Conservation (phyloP, 1,140 invertebrate genomes). For the Marisa cornuarietis region DNA sequence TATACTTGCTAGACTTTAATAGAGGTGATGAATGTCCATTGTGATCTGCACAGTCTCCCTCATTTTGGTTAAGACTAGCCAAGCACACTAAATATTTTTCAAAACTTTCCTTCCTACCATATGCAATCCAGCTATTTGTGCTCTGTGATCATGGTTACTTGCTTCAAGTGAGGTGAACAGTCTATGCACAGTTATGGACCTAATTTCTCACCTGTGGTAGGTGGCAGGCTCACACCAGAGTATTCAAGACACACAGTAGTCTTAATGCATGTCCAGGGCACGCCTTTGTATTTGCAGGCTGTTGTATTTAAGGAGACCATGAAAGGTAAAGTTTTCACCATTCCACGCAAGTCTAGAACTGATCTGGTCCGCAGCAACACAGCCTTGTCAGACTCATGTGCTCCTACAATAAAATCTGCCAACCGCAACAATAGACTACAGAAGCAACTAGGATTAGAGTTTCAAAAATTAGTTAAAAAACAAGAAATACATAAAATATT, state of each 20-base stretch:
- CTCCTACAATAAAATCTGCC: slow-evolving; percentile 39
- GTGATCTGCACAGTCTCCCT: too few species aligned
- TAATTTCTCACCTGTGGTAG: slow-evolving; percentile 25
- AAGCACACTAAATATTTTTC: too few species aligned
- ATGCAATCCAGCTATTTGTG: too few species aligned
- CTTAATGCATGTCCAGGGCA: slow-evolving; percentile 26
- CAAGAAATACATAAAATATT: too few species aligned
- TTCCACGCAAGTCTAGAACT: slow-evolving; percentile 31
- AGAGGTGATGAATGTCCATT: too few species aligned
- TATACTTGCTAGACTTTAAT: too few species aligned
- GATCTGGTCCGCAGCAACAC: slow-evolving; percentile 34
- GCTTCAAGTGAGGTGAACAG: neutral
- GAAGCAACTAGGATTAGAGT: too few species aligned
- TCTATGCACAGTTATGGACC: neutral
- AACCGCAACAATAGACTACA: neutral
- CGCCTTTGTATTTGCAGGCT: slow-evolving; percentile 25
- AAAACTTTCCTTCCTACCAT: too few species aligned
- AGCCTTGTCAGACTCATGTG: slow-evolving; percentile 35
- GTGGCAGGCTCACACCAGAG: slow-evolving; percentile 28
- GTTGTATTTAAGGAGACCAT: slow-evolving; percentile 22
- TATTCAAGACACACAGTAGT: slow-evolving; percentile 29
- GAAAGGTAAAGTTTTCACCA: slow-evolving; percentile 20
- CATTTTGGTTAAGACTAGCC: too few species aligned
- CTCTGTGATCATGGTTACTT: too few species aligned
- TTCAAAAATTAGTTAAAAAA: too few species aligned